Conservation (phyloP, 2,797 vertebrate genomes). For the Picus viridis region DNA sequence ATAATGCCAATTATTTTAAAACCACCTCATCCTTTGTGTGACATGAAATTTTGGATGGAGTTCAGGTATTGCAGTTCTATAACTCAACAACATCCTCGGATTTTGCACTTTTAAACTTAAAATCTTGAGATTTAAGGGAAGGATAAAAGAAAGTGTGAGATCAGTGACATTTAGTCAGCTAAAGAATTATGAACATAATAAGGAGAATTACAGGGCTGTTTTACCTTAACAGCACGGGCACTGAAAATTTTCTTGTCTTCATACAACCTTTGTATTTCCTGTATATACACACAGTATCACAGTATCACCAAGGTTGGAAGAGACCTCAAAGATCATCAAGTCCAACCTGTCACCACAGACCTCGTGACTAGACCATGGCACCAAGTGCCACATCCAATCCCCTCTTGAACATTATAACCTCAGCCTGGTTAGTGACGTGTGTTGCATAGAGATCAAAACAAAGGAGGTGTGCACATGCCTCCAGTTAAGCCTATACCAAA, state of each 20-base stretch:
- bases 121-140: neutral
- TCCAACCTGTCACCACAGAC: too few species aligned
- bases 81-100: neutral
- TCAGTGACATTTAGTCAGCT: neutral
- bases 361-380: too few species aligned
- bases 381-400: too few species aligned
- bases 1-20: neutral
- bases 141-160: neutral
- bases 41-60: neutral
- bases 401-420: neutral
- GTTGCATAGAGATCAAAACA: neutral
- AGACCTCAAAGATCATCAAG: too few species aligned
- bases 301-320: too few species aligned
- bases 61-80: neutral
- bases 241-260: neutral
- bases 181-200: neutral
- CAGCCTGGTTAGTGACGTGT: neutral
- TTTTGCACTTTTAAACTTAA: neutral
- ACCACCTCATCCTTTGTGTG: rapidly evolving
- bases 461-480: neutral
- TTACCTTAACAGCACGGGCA: neutral
- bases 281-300: neutral
- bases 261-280: neutral
- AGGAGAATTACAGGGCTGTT: neutral
- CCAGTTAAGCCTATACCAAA: neutral